Percentiles rank a stretch among this genome's conserved stretches.
Conservation (phyloP, 2,888 invertebrate species). For the Calliphora vomitoria region DNA sequence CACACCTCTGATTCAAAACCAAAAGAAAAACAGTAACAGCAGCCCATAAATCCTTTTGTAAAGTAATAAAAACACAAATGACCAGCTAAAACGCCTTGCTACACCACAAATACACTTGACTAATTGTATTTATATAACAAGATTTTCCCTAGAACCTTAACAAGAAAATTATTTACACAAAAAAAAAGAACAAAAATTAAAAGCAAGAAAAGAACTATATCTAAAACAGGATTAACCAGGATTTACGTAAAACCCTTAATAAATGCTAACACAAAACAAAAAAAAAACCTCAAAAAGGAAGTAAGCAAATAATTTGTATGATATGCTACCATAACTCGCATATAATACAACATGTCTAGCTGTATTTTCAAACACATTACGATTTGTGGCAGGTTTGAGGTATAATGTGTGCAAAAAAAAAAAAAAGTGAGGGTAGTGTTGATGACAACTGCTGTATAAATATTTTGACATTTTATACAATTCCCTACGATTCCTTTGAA, state of each 20-base stretch:
- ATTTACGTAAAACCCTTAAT: slow-evolving; percentile 38
- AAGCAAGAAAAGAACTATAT: too few species aligned
- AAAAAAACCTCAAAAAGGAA: slow-evolving; percentile 21
- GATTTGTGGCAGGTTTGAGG: slow-evolving; percentile 26
- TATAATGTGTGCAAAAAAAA: slow-evolving; percentile 18
- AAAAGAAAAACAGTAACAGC: neutral
- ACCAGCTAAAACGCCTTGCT: slow-evolving; percentile 33
- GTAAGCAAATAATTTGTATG: slow-evolving; percentile 20
- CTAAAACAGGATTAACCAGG: slow-evolving; percentile 23
- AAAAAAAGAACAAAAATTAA: slow-evolving; percentile 7
- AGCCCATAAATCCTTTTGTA: neutral
- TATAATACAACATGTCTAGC: neutral
- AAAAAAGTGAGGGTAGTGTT: slow-evolving; percentile 57
- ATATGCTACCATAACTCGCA: neutral
- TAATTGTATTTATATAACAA: slow-evolving; percentile 48
- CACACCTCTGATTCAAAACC: slow-evolving; percentile 13
- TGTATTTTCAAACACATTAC: neutral
- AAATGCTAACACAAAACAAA: neutral
- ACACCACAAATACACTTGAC: slow-evolving; percentile 38
- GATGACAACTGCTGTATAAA: slow-evolving; percentile 76
- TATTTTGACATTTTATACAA: slow-evolving; percentile 75
- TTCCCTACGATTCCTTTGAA: slow-evolving; percentile 49
- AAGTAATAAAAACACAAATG: slow-evolving; percentile 47
- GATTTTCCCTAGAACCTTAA: slow-evolving; percentile 13
- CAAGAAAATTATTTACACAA: neutral